phyloP scores from a whole-genome alignment of 2,888 invertebrate genomes.

The Gerosis bhagava region DNA sequence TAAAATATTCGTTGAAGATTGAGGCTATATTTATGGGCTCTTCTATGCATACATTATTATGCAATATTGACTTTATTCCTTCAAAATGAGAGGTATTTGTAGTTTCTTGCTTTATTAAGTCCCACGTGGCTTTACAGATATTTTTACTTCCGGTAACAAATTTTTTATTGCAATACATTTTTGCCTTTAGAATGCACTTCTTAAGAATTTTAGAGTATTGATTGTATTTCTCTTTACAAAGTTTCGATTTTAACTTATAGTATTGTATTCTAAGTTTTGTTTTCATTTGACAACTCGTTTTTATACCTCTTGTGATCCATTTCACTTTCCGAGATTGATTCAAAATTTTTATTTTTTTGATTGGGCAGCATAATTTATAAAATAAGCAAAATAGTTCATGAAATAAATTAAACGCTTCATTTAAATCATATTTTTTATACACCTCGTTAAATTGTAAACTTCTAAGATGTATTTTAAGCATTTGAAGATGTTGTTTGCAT shows the following conservation, averaged over 20 bases:
- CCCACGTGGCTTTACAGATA: conserved; percentile 2
- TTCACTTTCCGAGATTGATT: neutral
- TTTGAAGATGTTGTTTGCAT: neutral
- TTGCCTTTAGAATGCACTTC: neutral
- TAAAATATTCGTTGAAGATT: conserved; percentile 5
- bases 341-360: neutral
- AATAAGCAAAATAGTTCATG: conserved; percentile 6
- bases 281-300: conserved; percentile 4
- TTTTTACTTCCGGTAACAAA: conserved; percentile 2
- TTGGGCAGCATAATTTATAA: conserved; percentile 9
- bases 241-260: conserved; percentile 1
- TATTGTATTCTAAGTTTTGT: conserved; percentile 7
- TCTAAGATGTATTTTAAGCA: neutral
- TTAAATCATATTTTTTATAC: neutral
- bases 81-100: neutral
- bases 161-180: conserved; percentile 3
- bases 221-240: neutral
- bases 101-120: conserved; percentile 1
- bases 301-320: conserved; percentile 7
- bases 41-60: no score
- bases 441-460: neutral
- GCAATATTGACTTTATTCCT: no score
- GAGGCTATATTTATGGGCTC: conserved; percentile 3
- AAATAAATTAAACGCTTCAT: conserved; percentile 3
- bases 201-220: conserved; percentile 11